Percentiles rank a stretch among this genome's conserved stretches.
phyloP scores from a whole-genome alignment of 1,140 invertebrate genomes.

The Drosophila nigrodunni region DNA sequence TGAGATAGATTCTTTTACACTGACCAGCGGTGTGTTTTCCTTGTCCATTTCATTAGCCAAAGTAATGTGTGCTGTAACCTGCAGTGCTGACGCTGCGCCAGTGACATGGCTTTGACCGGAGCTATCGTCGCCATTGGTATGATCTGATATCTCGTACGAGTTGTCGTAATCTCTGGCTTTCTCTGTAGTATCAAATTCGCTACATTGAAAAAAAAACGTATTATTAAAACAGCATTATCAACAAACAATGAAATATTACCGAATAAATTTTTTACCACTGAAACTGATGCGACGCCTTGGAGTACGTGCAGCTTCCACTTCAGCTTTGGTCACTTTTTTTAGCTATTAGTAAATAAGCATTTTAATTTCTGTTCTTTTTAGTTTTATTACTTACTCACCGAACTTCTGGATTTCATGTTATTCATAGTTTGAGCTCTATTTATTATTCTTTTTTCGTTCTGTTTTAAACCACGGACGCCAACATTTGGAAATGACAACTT shows the following conservation, averaged over 20 bases:
- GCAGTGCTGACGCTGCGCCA: constrained; percentile 12
- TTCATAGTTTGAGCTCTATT: constrained; percentile 46
- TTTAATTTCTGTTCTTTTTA: neutral
- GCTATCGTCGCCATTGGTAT: constrained; percentile 57
- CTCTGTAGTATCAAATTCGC: constrained; percentile 59
- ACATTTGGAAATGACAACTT: constrained; percentile 21
- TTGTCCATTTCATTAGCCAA: constrained; percentile 31
- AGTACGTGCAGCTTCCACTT: constrained; percentile 11
- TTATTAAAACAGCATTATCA: neutral
- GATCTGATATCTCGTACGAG: constrained; percentile 68
- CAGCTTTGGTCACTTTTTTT: constrained; percentile 27
- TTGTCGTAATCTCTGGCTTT: constrained; percentile 56
- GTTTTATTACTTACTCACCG: constrained; percentile 27
- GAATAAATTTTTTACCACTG: constrained; percentile 64
- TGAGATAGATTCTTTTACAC: neutral
- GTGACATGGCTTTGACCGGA: constrained; percentile 24
- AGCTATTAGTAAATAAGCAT: constrained; percentile 26
- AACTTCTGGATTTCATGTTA: constrained; percentile 54
- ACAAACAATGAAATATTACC: constrained; percentile 30
- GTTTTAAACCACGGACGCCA: constrained; percentile 46
- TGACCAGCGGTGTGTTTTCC: constrained; percentile 41
- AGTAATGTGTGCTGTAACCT: neutral
- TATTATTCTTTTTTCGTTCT: constrained; percentile 1
- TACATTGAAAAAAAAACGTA: neutral
- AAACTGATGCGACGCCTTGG: constrained; percentile 69